Evolutionary conservation across 2,113 vertebrate genomes (phyloP).

Genomic region (Neolamprologus cancellatus): DNA sequence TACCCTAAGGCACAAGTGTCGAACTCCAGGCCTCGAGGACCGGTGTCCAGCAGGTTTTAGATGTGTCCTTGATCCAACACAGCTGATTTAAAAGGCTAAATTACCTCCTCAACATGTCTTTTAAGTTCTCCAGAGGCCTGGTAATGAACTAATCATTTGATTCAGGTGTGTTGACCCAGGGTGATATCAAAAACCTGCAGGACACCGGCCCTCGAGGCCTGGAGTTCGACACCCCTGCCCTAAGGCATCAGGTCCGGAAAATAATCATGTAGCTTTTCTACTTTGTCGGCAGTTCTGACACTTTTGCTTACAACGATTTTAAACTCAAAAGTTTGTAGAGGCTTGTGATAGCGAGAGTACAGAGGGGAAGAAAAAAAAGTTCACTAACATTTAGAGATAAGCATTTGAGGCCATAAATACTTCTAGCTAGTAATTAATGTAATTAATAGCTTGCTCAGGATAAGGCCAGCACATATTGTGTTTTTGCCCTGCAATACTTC

Average conservation of each 20-base stretch:
- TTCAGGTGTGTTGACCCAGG: background rate
- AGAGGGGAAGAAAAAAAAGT: rapidly evolving
- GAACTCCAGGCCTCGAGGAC: background rate
- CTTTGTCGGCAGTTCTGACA: background rate
- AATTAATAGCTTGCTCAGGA: background rate
- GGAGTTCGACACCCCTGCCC: background rate
- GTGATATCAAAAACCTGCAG: background rate
- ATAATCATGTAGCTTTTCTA: background rate
- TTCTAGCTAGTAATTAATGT: background rate
- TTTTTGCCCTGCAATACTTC: background rate
- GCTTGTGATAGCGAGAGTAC: background rate
- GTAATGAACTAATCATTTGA: background rate
- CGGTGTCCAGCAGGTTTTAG: background rate
- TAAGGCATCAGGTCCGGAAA: background rate
- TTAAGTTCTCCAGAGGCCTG: background rate
- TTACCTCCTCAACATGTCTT: background rate
- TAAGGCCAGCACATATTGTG: background rate
- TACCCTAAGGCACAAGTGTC: background rate
- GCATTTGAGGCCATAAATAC: background rate
- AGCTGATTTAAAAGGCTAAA: background rate
- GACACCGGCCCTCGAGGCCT: background rate
- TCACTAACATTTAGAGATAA: background rate
- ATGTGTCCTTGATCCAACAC: background rate
- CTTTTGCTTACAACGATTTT: background rate
- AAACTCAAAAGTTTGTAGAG: background rate